phyloP scores from a whole-genome alignment of 2,888 invertebrate species.

The Lycia hirtaria region DNA sequence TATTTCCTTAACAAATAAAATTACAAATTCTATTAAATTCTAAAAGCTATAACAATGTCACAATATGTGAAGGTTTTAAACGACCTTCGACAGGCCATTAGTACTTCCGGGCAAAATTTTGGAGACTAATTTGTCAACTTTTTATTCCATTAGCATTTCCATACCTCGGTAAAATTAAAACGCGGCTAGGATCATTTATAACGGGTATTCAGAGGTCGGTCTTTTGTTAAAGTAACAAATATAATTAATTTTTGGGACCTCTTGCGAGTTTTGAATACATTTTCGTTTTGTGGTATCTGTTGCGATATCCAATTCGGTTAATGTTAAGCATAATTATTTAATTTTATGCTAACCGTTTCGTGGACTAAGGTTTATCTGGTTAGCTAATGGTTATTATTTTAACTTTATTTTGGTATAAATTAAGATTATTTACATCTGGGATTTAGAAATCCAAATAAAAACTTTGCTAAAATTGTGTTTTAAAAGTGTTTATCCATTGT shows the following conservation, averaged over 20 bases:
- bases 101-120: slow-evolving; percentile 19
- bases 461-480: no score
- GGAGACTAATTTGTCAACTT: slow-evolving; percentile 30
- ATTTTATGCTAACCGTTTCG: slow-evolving; percentile 12
- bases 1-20: no score
- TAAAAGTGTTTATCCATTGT: no score
- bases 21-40: no score
- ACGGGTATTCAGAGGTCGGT: slow-evolving; percentile 23
- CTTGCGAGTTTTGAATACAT: slow-evolving; percentile 25
- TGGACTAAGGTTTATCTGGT: slow-evolving; percentile 3
- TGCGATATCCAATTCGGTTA: slow-evolving; percentile 14
- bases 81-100: slow-evolving; percentile 16
- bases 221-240: slow-evolving; percentile 32
- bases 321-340: slow-evolving; percentile 11
- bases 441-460: background rate
- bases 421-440: background rate
- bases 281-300: slow-evolving; percentile 21
- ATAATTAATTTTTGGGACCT: slow-evolving; percentile 34
- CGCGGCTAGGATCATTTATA: slow-evolving; percentile 23
- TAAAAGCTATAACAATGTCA: no score
- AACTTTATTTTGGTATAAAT: background rate
- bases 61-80: background rate
- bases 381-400: background rate
- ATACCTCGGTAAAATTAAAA: slow-evolving; percentile 29
- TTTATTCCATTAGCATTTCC: slow-evolving; percentile 27